Evolutionary conservation across 2,888 invertebrate genomes (phyloP), one percentile per base, ranked within the genome.

Genomic region (Furcula furcula): DNA sequence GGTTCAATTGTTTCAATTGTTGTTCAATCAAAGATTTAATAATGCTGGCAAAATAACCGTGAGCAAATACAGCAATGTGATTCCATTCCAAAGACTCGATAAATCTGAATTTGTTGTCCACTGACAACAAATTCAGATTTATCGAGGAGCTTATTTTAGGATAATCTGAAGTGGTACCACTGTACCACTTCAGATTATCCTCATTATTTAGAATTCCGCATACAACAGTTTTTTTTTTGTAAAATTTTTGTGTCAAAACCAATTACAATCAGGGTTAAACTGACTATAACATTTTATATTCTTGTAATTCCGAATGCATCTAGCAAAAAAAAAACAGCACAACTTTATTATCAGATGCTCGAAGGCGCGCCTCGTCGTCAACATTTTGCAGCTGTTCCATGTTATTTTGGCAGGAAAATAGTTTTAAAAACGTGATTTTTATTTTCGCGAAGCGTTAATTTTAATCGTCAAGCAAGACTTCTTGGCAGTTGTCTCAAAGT

Each of bases 401-500:
- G 61, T 70, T 78, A 82, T 78, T 81, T 81, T 86, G 79, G 76
- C 78, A 83, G 65, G 68, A 71, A 76, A 76, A 82, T 72, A 69
- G 65, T 76, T 77, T 76, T 65, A 62, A 76, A 79, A 81, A 70
- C 69, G 70, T 56, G 53, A 72, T 65, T 77, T 81, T 81, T 82
- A 79, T 84, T 82, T 82, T 74, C 55, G 64, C 68, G 51, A 40
- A 46, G 56, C 67, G 55, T 82, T 79, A 78, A 83, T 84, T 85
- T 81, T 82, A 80, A 85, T 86, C 81, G 70, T 76, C 74, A 74
- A 70, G 69, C 74, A 74, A 70, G 69, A 80, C 70, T 59, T 82
- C 81, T 87, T 87, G 86, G 87, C 87, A 86, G 76, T 73, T 76
- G 76, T 73, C 69, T 78, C 82, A 83, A 83, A 82, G 81, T 57